A percentile compares a stretch with the other conserved stretches of the same genome.
These are phyloP conservation scores for Pseudeuparius sepicola DNA, from an alignment of 2,888 invertebrate genomes.

Conservation along the genomic window DNA sequence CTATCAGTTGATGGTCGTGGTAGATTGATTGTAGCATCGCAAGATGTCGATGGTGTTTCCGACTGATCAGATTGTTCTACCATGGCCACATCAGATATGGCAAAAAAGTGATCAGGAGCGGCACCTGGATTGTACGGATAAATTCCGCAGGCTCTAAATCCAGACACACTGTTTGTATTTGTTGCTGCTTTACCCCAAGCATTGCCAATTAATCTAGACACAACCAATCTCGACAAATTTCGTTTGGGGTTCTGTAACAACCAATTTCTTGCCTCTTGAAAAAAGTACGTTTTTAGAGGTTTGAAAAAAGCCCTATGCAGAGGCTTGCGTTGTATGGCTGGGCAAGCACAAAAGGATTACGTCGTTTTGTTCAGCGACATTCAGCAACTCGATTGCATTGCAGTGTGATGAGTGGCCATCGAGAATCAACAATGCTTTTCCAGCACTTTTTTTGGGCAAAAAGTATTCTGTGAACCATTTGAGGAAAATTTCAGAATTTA, in stretches of 20 bases:
- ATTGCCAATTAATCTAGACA: constrained; percentile 7
- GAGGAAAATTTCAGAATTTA: constrained; percentile 20
- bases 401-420: constrained; percentile 29
- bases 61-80: background rate
- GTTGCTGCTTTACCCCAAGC: constrained; percentile 14
- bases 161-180: constrained; percentile 13
- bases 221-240: constrained; percentile 3
- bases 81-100: constrained; percentile 9
- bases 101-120: constrained; percentile 14
- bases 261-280: constrained; percentile 9
- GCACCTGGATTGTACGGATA: constrained; percentile 15
- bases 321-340: constrained; percentile 28
- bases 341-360: constrained; percentile 29
- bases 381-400: constrained; percentile 15
- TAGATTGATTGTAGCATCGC: too few species aligned
- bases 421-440: constrained; percentile 26
- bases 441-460: constrained; percentile 26
- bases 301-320: constrained; percentile 28
- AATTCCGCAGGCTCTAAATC: constrained; percentile 15
- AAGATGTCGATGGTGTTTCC: too few species aligned
- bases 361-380: constrained; percentile 23
- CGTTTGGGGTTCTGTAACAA: constrained; percentile 6
- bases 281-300: constrained; percentile 24
- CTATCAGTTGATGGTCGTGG: too few species aligned
- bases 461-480: constrained; percentile 21